phyloP scores from a whole-genome alignment of 2,113 vertebrate species.

The Sus scrofa region DNA sequence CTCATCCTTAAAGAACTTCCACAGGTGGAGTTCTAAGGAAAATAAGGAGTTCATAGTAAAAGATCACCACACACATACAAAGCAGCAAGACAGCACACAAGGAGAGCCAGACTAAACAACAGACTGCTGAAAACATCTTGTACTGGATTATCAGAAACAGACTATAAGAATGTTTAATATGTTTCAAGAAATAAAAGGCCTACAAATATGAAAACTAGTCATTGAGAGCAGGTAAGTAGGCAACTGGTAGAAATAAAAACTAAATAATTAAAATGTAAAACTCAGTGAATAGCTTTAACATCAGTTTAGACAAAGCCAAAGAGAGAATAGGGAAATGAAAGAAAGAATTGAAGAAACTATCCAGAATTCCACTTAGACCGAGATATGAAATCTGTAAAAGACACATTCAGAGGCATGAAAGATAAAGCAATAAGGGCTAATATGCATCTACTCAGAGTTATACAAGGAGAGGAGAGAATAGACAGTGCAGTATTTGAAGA shows the following conservation, averaged over 20 bases:
- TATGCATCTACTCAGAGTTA: not conserved
- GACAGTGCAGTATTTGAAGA: not conserved
- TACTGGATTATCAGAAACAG: not conserved
- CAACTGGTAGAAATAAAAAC: conserved; percentile 16
- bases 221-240: not conserved
- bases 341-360: conserved; percentile 26
- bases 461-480: not conserved
- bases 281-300: not conserved
- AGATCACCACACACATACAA: not conserved
- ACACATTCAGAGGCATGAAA: not conserved
- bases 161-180: not conserved
- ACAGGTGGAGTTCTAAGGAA: not conserved
- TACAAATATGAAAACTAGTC: not conserved
- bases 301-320: conserved; percentile 13
- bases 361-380: not conserved
- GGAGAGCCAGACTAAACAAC: not conserved
- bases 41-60: not conserved
- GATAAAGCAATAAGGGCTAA: not conserved
- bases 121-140: not conserved
- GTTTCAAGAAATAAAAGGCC: not conserved
- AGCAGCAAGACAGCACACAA: not conserved
- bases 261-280: conserved; percentile 21
- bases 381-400: not conserved
- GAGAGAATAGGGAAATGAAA: conserved; percentile 10
- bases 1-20: conserved; percentile 12